Percentiles rank a stretch among this genome's conserved stretches.
Evolutionary conservation across 2,888 invertebrate genomes (phyloP).

Genomic region (Callyntrura sp.): DNA sequence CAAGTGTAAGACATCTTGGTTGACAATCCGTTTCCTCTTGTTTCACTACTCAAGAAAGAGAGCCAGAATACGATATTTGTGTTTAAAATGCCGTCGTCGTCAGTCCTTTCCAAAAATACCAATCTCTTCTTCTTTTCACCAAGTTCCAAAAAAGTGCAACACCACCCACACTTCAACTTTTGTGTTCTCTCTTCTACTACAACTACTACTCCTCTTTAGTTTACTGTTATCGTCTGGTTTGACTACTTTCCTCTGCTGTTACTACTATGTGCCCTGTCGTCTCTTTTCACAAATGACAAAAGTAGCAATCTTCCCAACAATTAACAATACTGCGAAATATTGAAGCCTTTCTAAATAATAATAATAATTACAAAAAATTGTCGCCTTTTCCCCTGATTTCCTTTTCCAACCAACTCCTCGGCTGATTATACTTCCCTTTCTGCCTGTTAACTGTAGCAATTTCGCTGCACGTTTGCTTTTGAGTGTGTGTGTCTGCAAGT

Average conservation of each 20-base stretch:
- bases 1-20: slow-evolving; percentile 65
- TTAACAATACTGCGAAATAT: background rate
- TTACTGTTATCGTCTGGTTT: no score
- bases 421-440: no score
- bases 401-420: background rate
- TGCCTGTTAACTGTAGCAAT: no score
- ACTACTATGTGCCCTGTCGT: no score
- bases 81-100: no score
- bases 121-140: background rate
- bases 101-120: background rate
- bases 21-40: no score
- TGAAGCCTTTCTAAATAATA: background rate
- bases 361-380: slow-evolving; percentile 1
- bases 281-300: no score
- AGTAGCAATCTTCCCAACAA: background rate
- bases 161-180: background rate
- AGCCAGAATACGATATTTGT: no score
- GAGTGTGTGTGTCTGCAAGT: no score
- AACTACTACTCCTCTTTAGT: background rate
- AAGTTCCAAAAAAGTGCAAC: background rate
- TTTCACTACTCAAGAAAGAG: no score
- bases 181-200: background rate
- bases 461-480: no score
- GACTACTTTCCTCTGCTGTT: no score
- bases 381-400: background rate